These are phyloP conservation scores for Machimus rusticus DNA, from an alignment of 2,888 invertebrate genomes.

Conservation along the genomic window DNA sequence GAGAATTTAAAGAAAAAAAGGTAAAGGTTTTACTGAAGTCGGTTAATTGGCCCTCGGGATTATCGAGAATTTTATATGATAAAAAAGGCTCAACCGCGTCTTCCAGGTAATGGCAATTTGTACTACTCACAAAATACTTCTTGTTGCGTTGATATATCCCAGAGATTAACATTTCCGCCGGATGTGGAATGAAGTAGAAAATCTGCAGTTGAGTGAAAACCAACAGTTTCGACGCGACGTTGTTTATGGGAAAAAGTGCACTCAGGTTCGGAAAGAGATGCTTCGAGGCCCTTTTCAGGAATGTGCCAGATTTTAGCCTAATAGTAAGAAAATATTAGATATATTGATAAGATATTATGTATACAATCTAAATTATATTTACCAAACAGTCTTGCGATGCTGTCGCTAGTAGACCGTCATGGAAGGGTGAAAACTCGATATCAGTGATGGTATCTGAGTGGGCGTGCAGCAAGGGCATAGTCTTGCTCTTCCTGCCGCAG, in stretches of 20 bases:
- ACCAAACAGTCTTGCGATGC: slow-evolving; percentile 88
- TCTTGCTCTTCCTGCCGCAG: slow-evolving; percentile 87
- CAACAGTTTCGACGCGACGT: slow-evolving; percentile 85
- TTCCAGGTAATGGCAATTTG: background rate
- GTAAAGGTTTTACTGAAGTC: no score
- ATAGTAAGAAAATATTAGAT: background rate
- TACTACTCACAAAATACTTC: slow-evolving; percentile 76
- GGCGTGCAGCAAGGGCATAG: slow-evolving; percentile 84
- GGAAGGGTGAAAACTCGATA: slow-evolving; percentile 95
- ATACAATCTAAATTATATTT: slow-evolving; percentile 49
- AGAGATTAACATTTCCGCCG: slow-evolving; percentile 80
- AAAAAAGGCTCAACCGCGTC: background rate
- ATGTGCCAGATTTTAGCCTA: slow-evolving; percentile 91
- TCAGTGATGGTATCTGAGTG: slow-evolving; percentile 93
- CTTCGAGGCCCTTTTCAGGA: slow-evolving; percentile 80
- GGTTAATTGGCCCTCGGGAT: no score
- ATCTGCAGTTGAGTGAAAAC: slow-evolving; percentile 91
- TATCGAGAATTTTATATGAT: no score
- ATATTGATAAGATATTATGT: background rate
- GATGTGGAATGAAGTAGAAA: slow-evolving; percentile 88
- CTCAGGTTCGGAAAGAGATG: slow-evolving; percentile 79
- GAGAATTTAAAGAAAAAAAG: no score
- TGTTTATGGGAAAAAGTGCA: slow-evolving; percentile 84
- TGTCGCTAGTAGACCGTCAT: slow-evolving; percentile 89
- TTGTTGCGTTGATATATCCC: slow-evolving; percentile 85